phyloP scores from a whole-genome alignment of 30 jellyfish, hydroid and myxozoan genomes.

The Catostylus mosaicus region DNA sequence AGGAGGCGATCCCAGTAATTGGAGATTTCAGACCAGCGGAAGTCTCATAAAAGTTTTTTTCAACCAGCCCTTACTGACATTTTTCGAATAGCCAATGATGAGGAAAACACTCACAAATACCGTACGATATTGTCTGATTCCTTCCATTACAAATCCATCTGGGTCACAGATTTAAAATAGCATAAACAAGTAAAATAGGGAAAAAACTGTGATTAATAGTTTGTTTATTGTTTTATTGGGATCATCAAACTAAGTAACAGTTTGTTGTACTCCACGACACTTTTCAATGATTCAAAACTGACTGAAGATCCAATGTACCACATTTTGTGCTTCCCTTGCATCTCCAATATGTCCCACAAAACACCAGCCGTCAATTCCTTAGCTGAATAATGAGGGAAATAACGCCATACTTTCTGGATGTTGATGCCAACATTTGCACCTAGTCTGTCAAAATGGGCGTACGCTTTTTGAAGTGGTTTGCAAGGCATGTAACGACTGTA shows the following conservation, averaged over 20 bases:
- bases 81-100: too few species aligned
- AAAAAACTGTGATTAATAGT: too few species aligned
- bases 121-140: too few species aligned
- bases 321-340: slow-evolving; percentile 64
- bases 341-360: slow-evolving; percentile 64
- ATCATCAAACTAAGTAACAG: slow-evolving; percentile 33
- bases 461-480: slow-evolving; percentile 17
- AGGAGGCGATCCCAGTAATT: too few species aligned
- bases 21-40: too few species aligned
- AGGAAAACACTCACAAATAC: too few species aligned
- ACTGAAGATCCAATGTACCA: slow-evolving; percentile 87
- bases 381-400: slow-evolving; percentile 61
- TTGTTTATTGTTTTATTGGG: slow-evolving; percentile 2
- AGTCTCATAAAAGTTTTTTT: too few species aligned
- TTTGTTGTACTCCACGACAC: slow-evolving; percentile 78
- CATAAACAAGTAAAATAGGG: too few species aligned
- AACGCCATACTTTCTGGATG: slow-evolving; percentile 54
- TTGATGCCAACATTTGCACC: slow-evolving; percentile 15
- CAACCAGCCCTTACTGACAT: too few species aligned
- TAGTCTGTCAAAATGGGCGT: slow-evolving; percentile 20
- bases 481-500: slow-evolving; percentile 49
- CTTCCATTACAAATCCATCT: too few species aligned
- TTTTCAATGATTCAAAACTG: slow-evolving; percentile 70
- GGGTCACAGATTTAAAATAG: too few species aligned
- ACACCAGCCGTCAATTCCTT: slow-evolving; percentile 41